Conservation (phyloP, 1,140 invertebrate species). For the Thalassaphorura encarpata region DNA sequence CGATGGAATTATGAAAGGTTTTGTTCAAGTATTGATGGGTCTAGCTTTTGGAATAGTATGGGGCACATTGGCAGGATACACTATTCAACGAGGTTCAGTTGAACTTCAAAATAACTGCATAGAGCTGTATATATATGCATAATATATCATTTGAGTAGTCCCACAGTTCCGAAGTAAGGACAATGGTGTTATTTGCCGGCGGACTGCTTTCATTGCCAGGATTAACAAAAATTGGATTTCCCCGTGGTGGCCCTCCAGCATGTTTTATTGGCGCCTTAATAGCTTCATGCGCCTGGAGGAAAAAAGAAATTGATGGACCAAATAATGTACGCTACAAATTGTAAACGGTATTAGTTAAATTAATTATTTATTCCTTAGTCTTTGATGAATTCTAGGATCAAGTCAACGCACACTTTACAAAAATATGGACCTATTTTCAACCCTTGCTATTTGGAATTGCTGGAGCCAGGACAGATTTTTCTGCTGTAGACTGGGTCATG, state of each 20-base stretch:
- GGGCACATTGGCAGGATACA: slow-evolving; percentile 14
- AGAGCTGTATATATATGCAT: background rate
- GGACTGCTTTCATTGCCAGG: slow-evolving; percentile 25
- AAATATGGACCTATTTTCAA: slow-evolving; percentile 25
- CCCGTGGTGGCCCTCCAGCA: slow-evolving; percentile 22
- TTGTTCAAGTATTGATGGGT: slow-evolving; percentile 20
- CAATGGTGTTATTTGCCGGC: slow-evolving; percentile 12
- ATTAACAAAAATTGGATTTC: slow-evolving; percentile 22
- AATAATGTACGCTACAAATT: slow-evolving; percentile 18
- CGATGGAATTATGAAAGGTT: slow-evolving; percentile 12
- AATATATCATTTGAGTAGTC: slow-evolving; percentile 3
- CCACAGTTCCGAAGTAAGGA: slow-evolving; percentile 2
- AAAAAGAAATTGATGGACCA: slow-evolving; percentile 7
- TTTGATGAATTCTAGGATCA: background rate
- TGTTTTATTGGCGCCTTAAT: slow-evolving; percentile 17
- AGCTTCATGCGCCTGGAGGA: slow-evolving; percentile 15
- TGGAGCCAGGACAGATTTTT: slow-evolving; percentile 19
- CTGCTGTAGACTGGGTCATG: slow-evolving; percentile 16
- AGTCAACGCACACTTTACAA: slow-evolving; percentile 7
- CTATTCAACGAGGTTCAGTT: slow-evolving; percentile 15
- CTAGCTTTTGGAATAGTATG: slow-evolving; percentile 22
- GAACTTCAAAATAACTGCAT: background rate
- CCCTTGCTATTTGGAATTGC: slow-evolving; percentile 30
- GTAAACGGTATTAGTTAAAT: too few species aligned
- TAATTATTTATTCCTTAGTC: too few species aligned